Evolutionary conservation across 2,113 vertebrate genomes (phyloP).

Genomic region (Zapus hudsonius): DNA sequence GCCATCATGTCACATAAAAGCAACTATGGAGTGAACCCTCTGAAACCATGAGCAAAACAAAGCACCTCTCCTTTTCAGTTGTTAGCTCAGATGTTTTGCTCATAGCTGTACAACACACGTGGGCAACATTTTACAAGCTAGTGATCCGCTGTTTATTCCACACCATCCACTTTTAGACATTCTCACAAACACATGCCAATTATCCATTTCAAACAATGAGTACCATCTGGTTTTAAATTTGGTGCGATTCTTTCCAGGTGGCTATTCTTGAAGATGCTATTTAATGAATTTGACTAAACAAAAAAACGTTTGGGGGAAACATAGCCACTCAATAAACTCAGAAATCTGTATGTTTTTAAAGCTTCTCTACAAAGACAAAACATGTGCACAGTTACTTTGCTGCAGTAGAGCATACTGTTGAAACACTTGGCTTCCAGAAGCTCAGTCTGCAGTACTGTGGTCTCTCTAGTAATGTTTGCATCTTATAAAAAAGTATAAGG

Average conservation of each 20-base stretch:
- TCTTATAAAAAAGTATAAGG: conserved; percentile 25
- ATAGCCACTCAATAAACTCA: conserved; percentile 14
- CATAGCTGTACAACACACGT: too few relatives aligned
- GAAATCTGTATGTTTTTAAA: conserved; percentile 39
- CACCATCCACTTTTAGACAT: background rate
- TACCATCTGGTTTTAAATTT: background rate
- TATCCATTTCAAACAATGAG: background rate
- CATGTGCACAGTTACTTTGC: background rate
- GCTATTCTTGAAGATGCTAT: background rate
- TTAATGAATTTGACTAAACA: background rate
- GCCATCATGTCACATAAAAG: background rate
- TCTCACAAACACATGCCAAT: background rate
- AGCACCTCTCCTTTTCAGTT: background rate
- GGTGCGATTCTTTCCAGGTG: background rate
- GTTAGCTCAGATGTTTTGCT: background rate
- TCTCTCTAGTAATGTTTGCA: background rate
- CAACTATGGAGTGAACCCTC: background rate
- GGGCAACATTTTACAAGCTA: background rate
- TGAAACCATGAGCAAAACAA: background rate
- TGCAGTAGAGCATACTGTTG: background rate
- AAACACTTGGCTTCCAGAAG: background rate
- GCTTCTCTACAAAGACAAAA: background rate
- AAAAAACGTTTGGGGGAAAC: background rate
- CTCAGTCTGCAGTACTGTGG: background rate
- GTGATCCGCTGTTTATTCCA: background rate